A percentile compares a stretch with the other conserved stretches of the same genome.
phyloP scores from a whole-genome alignment of 2,113 vertebrate species.

The Ardeotis arabs region DNA sequence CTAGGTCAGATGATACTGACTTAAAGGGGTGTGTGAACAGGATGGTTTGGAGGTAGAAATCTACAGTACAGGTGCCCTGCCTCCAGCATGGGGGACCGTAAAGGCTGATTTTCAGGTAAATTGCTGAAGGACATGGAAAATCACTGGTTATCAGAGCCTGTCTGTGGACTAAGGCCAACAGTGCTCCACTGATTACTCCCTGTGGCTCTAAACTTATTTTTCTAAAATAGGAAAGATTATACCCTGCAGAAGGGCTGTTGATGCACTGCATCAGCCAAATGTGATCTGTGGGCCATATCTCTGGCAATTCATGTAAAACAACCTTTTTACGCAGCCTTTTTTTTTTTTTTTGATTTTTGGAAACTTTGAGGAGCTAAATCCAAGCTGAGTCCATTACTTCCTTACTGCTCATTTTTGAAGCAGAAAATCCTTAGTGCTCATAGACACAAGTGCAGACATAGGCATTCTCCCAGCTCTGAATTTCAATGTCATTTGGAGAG shows the following conservation, averaged over 20 bases:
- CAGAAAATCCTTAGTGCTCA: neutral
- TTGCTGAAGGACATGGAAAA: neutral
- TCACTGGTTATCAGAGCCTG: neutral
- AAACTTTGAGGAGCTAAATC: neutral
- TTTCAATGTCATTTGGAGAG: neutral
- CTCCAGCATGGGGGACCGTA: neutral
- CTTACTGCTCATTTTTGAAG: neutral
- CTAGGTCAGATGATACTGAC: neutral
- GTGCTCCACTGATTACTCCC: neutral
- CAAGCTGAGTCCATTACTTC: neutral
- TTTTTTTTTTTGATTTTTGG: too few species aligned
- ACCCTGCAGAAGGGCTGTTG: neutral
- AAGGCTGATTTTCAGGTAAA: neutral
- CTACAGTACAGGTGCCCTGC: neutral
- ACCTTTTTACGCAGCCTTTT: neutral
- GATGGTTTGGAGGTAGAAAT: neutral
- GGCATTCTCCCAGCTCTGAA: neutral
- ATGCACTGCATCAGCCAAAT: neutral
- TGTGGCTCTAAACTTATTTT: neutral
- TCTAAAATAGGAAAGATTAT: neutral
- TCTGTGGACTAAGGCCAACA: neutral
- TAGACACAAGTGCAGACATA: neutral
- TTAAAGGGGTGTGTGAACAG: neutral
- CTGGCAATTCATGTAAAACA: neutral
- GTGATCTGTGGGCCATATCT: neutral